Percentiles rank a stretch among this genome's conserved stretches.
phyloP scores from a whole-genome alignment of 2,797 vertebrate genomes.

The Arctocebus calabarensis region DNA sequence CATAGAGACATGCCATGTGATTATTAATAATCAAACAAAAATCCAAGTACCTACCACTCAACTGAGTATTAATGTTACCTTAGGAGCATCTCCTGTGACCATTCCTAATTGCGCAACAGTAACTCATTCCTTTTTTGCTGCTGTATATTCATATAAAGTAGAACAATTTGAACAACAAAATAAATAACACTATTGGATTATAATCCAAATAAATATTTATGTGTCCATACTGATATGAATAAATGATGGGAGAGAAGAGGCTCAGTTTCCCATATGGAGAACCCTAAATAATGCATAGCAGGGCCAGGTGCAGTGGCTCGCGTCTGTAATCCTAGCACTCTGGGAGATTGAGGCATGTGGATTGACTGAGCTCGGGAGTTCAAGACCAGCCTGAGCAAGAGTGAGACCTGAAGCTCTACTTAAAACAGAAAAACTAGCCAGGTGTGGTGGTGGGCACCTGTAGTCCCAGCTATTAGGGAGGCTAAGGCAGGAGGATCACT shows the following conservation, averaged over 20 bases:
- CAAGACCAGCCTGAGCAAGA: too few relatives aligned
- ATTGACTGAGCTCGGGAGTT: too few relatives aligned
- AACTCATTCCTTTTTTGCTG: constrained; percentile 20
- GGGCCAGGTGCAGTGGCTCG: too few relatives aligned
- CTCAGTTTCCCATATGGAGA: neutral
- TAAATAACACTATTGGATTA: neutral
- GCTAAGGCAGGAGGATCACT: too few relatives aligned
- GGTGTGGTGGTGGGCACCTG: too few relatives aligned
- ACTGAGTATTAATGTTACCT: neutral
- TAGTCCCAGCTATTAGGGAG: too few relatives aligned
- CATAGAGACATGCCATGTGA: neutral
- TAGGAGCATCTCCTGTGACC: neutral
- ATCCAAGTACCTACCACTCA: neutral
- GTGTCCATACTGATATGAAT: too few relatives aligned
- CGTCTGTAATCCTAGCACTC: too few relatives aligned
- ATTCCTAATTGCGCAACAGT: neutral
- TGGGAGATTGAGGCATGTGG: too few relatives aligned
- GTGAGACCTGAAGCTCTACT: too few relatives aligned
- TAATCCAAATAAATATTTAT: neutral
- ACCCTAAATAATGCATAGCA: neutral
- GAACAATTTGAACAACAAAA: neutral
- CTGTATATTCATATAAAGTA: neutral
- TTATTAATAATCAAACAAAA: constrained; percentile 25
- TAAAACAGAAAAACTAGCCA: too few relatives aligned
- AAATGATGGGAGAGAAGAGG: neutral